Percentiles rank a stretch among this genome's conserved stretches.
These are phyloP conservation scores for Polietes domitor DNA, from an alignment of 2,888 invertebrate species.

Conservation along the genomic window DNA sequence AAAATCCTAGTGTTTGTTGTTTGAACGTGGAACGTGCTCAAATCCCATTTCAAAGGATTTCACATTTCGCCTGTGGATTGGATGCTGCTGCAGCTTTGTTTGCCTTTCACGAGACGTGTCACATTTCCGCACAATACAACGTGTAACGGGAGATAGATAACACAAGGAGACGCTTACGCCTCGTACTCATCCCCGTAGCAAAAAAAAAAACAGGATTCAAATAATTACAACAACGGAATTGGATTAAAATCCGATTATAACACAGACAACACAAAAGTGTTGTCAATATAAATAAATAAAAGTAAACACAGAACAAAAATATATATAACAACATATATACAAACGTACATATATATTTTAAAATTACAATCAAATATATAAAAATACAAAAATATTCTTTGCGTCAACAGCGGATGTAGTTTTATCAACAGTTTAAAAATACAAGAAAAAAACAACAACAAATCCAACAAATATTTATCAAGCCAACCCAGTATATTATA, in stretches of 20 bases:
- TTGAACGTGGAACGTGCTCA: slow-evolving; percentile 60
- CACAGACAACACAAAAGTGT: slow-evolving; percentile 55
- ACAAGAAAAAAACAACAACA: background rate
- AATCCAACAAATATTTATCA: background rate
- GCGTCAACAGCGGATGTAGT: background rate
- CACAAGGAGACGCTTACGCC: background rate
- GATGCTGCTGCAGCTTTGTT: slow-evolving; percentile 32
- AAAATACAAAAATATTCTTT: slow-evolving; percentile 16
- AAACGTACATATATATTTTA: background rate
- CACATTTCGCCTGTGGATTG: slow-evolving; percentile 25
- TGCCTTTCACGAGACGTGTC: slow-evolving; percentile 55
- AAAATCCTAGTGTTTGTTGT: slow-evolving; percentile 52
- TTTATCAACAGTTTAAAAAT: slow-evolving; percentile 8
- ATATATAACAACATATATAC: slow-evolving; percentile 25
- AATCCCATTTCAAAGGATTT: slow-evolving; percentile 65
- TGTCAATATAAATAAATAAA: slow-evolving; percentile 52
- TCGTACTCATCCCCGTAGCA: slow-evolving; percentile 14
- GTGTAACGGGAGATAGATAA: background rate
- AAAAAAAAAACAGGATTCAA: slow-evolving; percentile 1
- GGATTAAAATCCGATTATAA: slow-evolving; percentile 61
- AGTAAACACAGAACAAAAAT: background rate
- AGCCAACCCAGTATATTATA: background rate
- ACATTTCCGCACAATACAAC: slow-evolving; percentile 39
- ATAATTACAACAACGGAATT: slow-evolving; percentile 39
- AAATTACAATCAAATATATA: background rate